These are phyloP conservation scores for Hippasteria phrygiana DNA, from an alignment of 53 echinoderm and acorn worm species.

Conservation along the genomic window DNA sequence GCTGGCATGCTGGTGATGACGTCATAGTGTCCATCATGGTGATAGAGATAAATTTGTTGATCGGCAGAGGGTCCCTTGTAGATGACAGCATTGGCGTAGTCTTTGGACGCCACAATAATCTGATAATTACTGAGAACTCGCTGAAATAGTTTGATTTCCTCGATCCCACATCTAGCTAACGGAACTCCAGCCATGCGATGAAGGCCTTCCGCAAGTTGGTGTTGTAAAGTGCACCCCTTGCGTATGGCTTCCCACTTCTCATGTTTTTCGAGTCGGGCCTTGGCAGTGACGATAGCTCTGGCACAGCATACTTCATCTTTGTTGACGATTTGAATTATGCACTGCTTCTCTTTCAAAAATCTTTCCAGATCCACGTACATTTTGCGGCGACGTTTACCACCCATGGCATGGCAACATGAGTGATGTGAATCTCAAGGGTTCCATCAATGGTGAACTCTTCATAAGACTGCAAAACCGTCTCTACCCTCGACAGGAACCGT, in stretches of 20 bases:
- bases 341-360: background rate
- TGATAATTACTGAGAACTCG: conserved; percentile 6
- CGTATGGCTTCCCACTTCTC: conserved; percentile 61
- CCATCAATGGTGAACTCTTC: conserved; percentile 28
- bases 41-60: conserved; percentile 60
- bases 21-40: conserved; percentile 65
- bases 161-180: conserved; percentile 72
- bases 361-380: conserved; percentile 8
- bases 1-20: conserved; percentile 60
- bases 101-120: conserved; percentile 61
- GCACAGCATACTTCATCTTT: conserved; percentile 68
- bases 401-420: conserved; percentile 9
- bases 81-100: conserved; percentile 43
- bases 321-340: no score
- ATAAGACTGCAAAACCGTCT: conserved; percentile 5
- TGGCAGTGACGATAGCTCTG: conserved; percentile 67
- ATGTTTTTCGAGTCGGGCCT: conserved; percentile 61
- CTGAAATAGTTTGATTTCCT: conserved; percentile 68
- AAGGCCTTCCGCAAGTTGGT: conserved; percentile 32
- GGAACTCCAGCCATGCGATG: no score
- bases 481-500: conserved; percentile 27
- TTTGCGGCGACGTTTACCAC: background rate
- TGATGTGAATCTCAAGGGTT: conserved; percentile 10
- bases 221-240: conserved; percentile 43
- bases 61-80: conserved; percentile 41